These are phyloP conservation scores for Cranoglanis bouderius DNA, from an alignment of 2,113 vertebrate genomes.

Conservation along the genomic window DNA sequence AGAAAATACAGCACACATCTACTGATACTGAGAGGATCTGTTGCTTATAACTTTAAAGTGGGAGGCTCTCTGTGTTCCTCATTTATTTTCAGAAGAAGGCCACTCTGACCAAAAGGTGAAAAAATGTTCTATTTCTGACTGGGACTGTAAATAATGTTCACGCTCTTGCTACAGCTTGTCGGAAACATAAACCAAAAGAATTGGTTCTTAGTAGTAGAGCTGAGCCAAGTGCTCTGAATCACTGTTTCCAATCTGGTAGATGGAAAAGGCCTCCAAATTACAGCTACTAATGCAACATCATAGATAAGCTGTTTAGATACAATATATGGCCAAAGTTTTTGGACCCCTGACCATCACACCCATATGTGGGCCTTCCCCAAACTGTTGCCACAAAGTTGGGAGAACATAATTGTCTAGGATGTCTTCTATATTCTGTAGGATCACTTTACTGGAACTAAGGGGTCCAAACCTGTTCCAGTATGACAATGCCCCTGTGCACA, in stretches of 20 bases:
- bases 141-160: neutral
- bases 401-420: neutral
- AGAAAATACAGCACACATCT: neutral
- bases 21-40: no score
- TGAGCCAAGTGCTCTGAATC: no score
- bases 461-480: neutral
- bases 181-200: no score
- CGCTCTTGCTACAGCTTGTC: neutral
- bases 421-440: neutral
- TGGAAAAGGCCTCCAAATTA: neutral
- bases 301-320: neutral
- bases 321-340: neutral
- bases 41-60: neutral
- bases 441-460: neutral
- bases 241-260: no score
- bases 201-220: no score
- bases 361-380: neutral
- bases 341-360: neutral
- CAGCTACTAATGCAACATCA: neutral
- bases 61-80: neutral
- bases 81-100: no score
- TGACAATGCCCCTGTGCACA: no score
- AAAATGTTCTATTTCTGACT: neutral
- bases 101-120: neutral
- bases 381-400: neutral